Conservation (phyloP, 2,888 invertebrate genomes). For the Polydrusus pterygomalis region DNA sequence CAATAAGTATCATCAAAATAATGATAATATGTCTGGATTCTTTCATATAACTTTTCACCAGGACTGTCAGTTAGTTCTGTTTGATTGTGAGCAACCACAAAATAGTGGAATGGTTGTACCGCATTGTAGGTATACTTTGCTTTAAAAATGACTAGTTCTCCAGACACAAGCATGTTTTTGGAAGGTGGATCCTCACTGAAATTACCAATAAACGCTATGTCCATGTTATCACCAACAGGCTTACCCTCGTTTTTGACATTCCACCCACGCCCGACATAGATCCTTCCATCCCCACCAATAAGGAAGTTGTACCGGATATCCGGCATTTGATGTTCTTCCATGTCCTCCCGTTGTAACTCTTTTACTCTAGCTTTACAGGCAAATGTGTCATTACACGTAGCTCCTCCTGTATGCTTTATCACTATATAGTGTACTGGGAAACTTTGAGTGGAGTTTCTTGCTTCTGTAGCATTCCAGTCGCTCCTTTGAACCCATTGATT, state of each 20-base stretch:
- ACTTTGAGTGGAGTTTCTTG: constrained; percentile 71
- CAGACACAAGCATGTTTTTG: not conserved
- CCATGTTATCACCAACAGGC: constrained; percentile 19
- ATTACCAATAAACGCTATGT: constrained; percentile 58
- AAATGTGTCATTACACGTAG: constrained; percentile 69
- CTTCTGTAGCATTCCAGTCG: constrained; percentile 78
- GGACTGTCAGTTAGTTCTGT: constrained; percentile 73
- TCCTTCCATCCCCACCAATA: constrained; percentile 75
- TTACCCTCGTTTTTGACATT: constrained; percentile 70
- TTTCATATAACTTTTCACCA: constrained; percentile 72
- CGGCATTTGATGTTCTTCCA: constrained; percentile 69
- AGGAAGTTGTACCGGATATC: constrained; percentile 73
- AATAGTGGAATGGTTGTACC: constrained; percentile 58
- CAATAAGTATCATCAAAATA: too few species aligned
- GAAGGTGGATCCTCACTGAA: constrained; percentile 46
- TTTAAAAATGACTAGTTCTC: too few species aligned
- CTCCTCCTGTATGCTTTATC: constrained; percentile 74
- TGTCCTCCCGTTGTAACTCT: constrained; percentile 71
- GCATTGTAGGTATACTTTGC: too few species aligned
- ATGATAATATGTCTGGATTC: constrained; percentile 63
- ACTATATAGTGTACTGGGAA: constrained; percentile 72
- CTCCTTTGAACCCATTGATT: not conserved
- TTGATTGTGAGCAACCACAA: constrained; percentile 73
- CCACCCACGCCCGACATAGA: constrained; percentile 76
- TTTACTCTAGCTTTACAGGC: constrained; percentile 70